These are phyloP conservation scores for Gorsachius magnificus DNA, from an alignment of 2,797 vertebrate genomes.

Conservation along the genomic window DNA sequence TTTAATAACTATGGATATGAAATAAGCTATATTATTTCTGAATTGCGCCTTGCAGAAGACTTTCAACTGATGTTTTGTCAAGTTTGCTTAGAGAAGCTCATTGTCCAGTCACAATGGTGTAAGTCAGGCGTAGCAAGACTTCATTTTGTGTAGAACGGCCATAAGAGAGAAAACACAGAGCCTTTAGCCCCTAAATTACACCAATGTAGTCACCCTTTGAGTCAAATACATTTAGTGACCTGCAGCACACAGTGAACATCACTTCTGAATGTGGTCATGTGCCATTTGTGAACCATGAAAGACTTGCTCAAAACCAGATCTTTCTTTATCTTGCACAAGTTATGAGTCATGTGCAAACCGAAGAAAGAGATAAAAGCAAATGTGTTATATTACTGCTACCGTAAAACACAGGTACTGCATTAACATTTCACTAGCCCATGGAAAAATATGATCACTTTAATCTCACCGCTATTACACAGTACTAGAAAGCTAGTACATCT, in stretches of 20 bases:
- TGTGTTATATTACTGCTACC: background rate
- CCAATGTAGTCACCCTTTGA: background rate
- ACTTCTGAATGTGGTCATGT: background rate
- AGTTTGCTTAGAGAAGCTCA: background rate
- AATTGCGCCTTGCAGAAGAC: background rate
- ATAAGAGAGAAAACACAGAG: background rate
- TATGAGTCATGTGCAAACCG: background rate
- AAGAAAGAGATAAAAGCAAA: background rate
- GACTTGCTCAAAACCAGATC: background rate
- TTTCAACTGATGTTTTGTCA: background rate
- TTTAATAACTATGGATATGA: background rate
- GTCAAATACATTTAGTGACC: background rate
- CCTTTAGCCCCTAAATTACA: background rate
- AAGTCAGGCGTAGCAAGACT: background rate
- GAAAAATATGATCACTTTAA: background rate
- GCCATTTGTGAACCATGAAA: background rate
- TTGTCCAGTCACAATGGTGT: background rate
- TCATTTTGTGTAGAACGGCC: background rate
- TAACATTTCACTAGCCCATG: background rate
- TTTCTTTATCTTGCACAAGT: background rate
- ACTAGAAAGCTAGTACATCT: background rate
- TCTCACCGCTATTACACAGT: background rate
- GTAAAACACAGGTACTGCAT: background rate
- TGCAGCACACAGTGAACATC: background rate
- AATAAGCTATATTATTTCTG: background rate